phyloP scores from a whole-genome alignment of 2,113 vertebrate genomes.

The Oceanites oceanicus region DNA sequence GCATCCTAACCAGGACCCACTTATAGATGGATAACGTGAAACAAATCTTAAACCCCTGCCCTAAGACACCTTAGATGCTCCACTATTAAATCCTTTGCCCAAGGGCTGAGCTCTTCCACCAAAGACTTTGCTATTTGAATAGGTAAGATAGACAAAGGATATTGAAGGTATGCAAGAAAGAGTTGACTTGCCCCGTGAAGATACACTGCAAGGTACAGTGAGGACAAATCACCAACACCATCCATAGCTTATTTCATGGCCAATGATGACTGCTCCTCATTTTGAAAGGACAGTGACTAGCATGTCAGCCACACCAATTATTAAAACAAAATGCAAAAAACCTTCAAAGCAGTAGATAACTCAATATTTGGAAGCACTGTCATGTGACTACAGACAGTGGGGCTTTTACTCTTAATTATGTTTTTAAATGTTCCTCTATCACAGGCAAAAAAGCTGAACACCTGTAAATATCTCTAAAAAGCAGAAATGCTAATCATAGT shows the following conservation, averaged over 20 bases:
- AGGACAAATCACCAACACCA: neutral
- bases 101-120: neutral
- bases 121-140: neutral
- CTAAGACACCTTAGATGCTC: neutral
- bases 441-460: neutral
- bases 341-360: neutral
- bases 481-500: slow-evolving; percentile 19
- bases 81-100: neutral
- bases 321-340: neutral
- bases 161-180: neutral
- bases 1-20: neutral
- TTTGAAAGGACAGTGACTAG: neutral
- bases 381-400: neutral
- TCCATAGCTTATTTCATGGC: neutral
- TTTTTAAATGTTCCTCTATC: neutral
- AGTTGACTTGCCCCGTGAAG: neutral
- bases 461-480: neutral
- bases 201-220: neutral
- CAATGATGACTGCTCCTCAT: neutral
- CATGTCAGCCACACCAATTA: neutral
- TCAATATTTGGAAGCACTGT: neutral
- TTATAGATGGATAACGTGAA: neutral
- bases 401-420: neutral
- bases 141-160: neutral
- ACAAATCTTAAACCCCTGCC: neutral